These are phyloP conservation scores for Mesorhabditis sp. DNA, from an alignment of 2,888 invertebrate species.

Conservation along the genomic window DNA sequence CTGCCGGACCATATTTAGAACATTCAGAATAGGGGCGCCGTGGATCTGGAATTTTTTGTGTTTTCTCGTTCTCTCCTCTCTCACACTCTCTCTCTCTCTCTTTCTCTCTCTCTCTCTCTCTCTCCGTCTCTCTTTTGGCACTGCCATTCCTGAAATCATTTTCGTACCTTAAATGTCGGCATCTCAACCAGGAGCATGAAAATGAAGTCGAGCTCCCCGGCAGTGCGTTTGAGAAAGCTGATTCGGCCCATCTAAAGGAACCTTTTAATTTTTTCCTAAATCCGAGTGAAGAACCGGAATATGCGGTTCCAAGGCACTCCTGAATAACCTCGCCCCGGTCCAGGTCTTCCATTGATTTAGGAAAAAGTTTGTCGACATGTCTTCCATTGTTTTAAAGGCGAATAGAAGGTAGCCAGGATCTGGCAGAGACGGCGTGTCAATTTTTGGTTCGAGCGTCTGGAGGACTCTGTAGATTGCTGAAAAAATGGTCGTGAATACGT, in stretches of 20 bases:
- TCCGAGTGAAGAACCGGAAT: background rate
- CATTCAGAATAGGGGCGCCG: background rate
- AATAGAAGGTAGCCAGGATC: background rate
- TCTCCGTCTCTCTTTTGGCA: too few species aligned
- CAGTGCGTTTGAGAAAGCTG: background rate
- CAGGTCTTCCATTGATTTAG: background rate
- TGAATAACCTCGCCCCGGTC: background rate
- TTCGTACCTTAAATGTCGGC: background rate
- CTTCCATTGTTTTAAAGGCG: background rate
- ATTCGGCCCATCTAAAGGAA: background rate
- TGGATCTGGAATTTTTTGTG: background rate
- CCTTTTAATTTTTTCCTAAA: background rate
- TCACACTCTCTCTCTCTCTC: background rate
- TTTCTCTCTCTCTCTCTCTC: background rate
- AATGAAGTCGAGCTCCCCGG: background rate
- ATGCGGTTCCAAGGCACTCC: background rate
- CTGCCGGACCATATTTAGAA: background rate
- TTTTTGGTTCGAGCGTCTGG: too few species aligned
- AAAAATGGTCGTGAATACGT: too few species aligned
- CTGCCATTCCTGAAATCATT: too few species aligned
- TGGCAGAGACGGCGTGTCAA: too few species aligned
- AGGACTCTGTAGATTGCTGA: too few species aligned
- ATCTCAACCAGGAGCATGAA: background rate
- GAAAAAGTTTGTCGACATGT: background rate
- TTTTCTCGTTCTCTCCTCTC: background rate